phyloP scores from a whole-genome alignment of 2,888 invertebrate species.

The Danaus chrysippus region DNA sequence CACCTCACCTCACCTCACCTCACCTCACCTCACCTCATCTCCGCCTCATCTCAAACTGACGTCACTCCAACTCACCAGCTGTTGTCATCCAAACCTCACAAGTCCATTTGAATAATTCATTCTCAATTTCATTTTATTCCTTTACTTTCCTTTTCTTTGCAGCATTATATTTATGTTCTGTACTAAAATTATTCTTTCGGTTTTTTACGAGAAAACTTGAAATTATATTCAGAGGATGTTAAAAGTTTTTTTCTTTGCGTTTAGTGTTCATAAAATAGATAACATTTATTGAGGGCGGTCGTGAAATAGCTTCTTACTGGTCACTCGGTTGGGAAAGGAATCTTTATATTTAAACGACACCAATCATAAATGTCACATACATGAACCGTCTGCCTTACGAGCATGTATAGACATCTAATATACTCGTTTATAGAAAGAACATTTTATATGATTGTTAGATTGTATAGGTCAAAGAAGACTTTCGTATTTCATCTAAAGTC shows the following conservation, averaged over 20 bases:
- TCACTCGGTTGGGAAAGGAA: background rate
- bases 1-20: no score
- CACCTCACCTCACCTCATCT: no score
- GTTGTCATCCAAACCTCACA: background rate
- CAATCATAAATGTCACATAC: background rate
- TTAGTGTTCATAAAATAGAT: slow-evolving; percentile 6
- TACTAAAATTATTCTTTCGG: background rate
- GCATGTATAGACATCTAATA: no score
- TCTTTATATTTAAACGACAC: background rate
- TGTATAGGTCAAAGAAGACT: no score
- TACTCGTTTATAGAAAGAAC: no score
- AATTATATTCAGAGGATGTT: slow-evolving; percentile 3
- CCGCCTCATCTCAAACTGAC: no score
- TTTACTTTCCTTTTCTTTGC: background rate
- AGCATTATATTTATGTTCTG: background rate
- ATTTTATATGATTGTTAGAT: no score
- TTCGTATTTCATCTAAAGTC: background rate
- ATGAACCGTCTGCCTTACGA: no score
- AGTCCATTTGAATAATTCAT: slow-evolving; percentile 14
- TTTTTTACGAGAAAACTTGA: slow-evolving; percentile 13
- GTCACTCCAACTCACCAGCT: background rate
- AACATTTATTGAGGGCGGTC: background rate
- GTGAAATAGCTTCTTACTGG: background rate
- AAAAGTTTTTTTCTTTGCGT: background rate
- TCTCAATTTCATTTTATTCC: slow-evolving; percentile 12